phyloP scores from a whole-genome alignment of 2,113 vertebrate species.

The Hemiscyllium ocellatum region DNA sequence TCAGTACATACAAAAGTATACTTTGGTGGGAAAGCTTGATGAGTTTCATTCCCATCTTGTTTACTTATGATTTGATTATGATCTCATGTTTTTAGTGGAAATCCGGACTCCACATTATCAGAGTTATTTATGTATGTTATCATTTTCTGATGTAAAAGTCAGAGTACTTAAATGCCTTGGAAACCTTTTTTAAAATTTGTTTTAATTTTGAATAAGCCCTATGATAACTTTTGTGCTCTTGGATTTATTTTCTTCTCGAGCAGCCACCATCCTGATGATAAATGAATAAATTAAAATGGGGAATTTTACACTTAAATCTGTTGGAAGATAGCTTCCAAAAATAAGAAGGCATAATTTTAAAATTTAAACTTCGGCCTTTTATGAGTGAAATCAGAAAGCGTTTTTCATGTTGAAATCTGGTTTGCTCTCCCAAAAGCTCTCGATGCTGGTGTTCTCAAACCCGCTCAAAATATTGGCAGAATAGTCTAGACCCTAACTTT shows the following conservation, averaged over 20 bases:
- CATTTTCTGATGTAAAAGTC: neutral
- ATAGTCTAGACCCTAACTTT: too few relatives aligned
- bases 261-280: neutral
- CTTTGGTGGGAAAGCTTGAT: neutral
- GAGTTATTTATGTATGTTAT: neutral
- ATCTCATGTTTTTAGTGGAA: neutral
- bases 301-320: neutral
- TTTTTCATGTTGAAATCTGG: neutral
- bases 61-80: constrained; percentile 10
- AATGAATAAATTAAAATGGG: neutral
- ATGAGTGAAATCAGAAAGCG: neutral
- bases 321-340: neutral
- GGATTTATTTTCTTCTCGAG: neutral
- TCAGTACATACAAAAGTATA: neutral
- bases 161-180: neutral
- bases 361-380: neutral
- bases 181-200: neutral
- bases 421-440: neutral
- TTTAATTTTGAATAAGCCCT: neutral
- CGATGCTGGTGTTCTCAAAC: too few relatives aligned
- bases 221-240: neutral
- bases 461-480: too few relatives aligned
- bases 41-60: constrained; percentile 23
- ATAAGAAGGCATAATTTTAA: neutral
- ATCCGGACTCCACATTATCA: neutral